phyloP scores from a whole-genome alignment of 1,140 invertebrate genomes.

The Centruroides vittatus region DNA sequence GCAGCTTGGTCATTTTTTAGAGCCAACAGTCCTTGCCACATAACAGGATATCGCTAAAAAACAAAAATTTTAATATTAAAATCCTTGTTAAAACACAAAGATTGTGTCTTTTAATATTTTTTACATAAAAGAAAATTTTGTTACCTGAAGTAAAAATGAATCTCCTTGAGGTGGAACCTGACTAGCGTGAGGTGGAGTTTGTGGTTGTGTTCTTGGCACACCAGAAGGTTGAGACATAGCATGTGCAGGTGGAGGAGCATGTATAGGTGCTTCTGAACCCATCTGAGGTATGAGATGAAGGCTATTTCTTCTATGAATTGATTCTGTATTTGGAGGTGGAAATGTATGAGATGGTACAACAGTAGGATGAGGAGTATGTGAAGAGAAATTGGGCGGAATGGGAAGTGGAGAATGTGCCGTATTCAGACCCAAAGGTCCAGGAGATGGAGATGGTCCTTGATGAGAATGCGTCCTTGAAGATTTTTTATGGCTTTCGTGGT shows the following conservation, averaged over 20 bases:
- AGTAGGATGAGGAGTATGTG: constrained; percentile 1
- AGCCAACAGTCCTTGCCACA: constrained; percentile 90
- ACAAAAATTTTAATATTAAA: not conserved
- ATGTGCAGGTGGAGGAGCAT: constrained; percentile 17
- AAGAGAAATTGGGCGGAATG: not conserved
- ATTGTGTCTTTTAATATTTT: too few relatives aligned
- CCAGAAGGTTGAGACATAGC: constrained; percentile 10
- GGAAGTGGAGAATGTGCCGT: not conserved
- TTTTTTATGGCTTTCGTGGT: constrained; percentile 3
- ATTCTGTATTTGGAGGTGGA: not conserved
- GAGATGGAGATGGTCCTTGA: constrained; percentile 14
- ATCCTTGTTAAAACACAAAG: too few relatives aligned
- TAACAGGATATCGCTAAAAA: constrained; percentile 56
- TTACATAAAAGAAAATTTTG: not conserved
- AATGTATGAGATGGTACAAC: constrained; percentile 1
- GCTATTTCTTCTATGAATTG: constrained; percentile 2
- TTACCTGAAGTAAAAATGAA: constrained; percentile 54
- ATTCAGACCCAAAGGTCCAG: constrained; percentile 2
- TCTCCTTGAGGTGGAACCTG: constrained; percentile 61
- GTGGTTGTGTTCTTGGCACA: constrained; percentile 36
- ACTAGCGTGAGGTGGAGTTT: constrained; percentile 52
- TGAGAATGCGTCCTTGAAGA: not conserved
- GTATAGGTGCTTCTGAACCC: constrained; percentile 9
- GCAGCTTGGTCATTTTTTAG: constrained; percentile 91
- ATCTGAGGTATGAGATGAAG: constrained; percentile 6